Base-by-base conservation (phyloP, 2,113 vertebrate genomes). In the Dunckerocampus dactyliophorus region DNA sequence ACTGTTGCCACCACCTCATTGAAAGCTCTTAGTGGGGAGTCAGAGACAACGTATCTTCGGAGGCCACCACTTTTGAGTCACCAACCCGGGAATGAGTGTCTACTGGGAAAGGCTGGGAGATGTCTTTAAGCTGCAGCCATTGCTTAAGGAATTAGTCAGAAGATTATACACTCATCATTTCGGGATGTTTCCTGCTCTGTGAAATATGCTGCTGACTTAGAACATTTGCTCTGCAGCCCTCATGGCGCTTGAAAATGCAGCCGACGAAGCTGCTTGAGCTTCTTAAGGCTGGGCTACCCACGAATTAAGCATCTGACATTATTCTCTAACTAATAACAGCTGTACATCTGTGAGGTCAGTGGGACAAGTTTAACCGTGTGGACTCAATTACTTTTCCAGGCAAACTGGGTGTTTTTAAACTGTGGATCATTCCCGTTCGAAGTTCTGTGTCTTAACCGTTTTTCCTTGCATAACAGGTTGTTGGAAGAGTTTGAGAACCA, bases 401-500 rank as follows among this genome's bases (percentile, higher is more conserved):
- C 48, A 62, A 63, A 58, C 48, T 59, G 45, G 65, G 12, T 59
- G 24, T 64, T 46, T 68, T 61, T 65, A 31, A 66, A 58, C 55
- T 62, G 43, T 28, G 43, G 15, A 49, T 62, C 45, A 20, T 47
- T 49, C 42, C 65, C 17, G 46, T 28, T 67, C 10, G 31, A 64
- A 21, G 22, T 60, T 71, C 7, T 21, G 19, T 11, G 24, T 49
- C 11, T 34, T 15, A n/a, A 37, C 47, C 46, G 42, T 72, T 8
- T 64, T 54, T 55, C 59, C 7, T 62, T 46, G 73, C 11, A 50
- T 72, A 58, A 71, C 83, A 99, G 97, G 79, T 89, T 99, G 82
- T 80, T 98, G 82, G 95, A 98, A 79, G 94, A 98, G 88, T 99
- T 99, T 91, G 90, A 95, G 73, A 95, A 93, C 89, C 97, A 99